These are phyloP conservation scores for Xestia rhomboidea DNA, from an alignment of 2,888 invertebrate species.

Conservation along the genomic window DNA sequence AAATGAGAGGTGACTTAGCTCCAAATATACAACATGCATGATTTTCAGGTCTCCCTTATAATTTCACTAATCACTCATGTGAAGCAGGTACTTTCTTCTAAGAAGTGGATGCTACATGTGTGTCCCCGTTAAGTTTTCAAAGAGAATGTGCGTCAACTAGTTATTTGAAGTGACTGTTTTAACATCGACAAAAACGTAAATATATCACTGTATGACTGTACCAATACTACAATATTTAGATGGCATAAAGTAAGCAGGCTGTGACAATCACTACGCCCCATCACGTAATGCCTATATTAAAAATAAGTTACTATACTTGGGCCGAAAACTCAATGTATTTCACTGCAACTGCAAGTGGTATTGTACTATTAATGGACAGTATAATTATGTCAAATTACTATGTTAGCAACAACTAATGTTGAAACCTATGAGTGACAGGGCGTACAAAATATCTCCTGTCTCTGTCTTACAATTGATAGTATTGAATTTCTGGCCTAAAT, in stretches of 20 bases:
- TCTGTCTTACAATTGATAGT: not conserved
- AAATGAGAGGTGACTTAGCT: constrained; percentile 26
- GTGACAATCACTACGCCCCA: constrained; percentile 12
- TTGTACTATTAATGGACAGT: not conserved
- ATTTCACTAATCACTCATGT: not conserved
- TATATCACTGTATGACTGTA: constrained; percentile 54
- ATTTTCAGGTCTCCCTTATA: constrained; percentile 23
- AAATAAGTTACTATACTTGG: constrained; percentile 17
- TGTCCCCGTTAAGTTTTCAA: not conserved
- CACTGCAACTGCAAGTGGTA: not conserved
- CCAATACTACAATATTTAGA: constrained; percentile 34
- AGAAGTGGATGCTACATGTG: not conserved
- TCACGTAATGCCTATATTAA: constrained; percentile 27
- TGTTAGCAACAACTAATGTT: not conserved
- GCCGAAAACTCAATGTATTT: constrained; percentile 12
- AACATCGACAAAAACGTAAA: constrained; percentile 31
- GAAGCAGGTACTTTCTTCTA: not conserved
- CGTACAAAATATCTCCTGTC: not conserved
- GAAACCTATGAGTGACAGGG: not conserved
- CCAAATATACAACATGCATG: constrained; percentile 17
- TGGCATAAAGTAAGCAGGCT: constrained; percentile 20
- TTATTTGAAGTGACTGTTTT: constrained; percentile 21
- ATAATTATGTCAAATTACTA: not conserved
- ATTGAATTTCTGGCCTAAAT: constrained; percentile 13
- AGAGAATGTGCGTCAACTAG: constrained; percentile 31